phyloP scores from a whole-genome alignment of 2,888 invertebrate species.

The Junonia oenone region DNA sequence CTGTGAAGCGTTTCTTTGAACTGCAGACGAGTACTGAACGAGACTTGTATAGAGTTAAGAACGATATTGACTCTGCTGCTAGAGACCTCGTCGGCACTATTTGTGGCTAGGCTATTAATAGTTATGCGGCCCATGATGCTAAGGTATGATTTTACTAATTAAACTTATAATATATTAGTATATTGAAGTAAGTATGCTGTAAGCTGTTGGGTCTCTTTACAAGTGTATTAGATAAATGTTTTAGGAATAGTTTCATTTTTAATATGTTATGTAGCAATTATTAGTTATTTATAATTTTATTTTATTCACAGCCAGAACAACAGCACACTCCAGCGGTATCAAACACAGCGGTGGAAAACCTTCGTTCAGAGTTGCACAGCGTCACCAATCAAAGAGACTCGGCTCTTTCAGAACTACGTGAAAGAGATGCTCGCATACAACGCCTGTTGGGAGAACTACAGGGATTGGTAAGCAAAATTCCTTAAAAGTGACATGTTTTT shows the following conservation, averaged over 20 bases:
- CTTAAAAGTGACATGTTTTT: too few relatives aligned
- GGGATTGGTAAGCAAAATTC: too few relatives aligned
- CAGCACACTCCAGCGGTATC: conserved; percentile 12
- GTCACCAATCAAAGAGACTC: conserved; percentile 58
- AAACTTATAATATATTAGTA: background rate
- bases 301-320: conserved; percentile 27
- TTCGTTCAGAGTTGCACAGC: conserved; percentile 62
- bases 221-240: too few relatives aligned
- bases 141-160: conserved; percentile 41
- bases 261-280: too few relatives aligned
- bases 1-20: conserved; percentile 94
- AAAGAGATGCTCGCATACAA: conserved; percentile 82
- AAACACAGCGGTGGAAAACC: conserved; percentile 42
- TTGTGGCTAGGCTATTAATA: conserved; percentile 78
- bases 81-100: conserved; percentile 88
- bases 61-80: conserved; percentile 82
- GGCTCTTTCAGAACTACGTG: conserved; percentile 55
- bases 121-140: conserved; percentile 54
- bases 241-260: background rate
- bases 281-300: too few relatives aligned
- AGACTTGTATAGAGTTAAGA: conserved; percentile 89
- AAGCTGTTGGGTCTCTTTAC: too few relatives aligned
- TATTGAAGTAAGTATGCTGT: too few relatives aligned
- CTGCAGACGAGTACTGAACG: conserved; percentile 93
- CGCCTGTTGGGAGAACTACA: conserved; percentile 83